Evolutionary conservation across 2,888 invertebrate genomes (phyloP).

Genomic region (Ophraella communa): DNA sequence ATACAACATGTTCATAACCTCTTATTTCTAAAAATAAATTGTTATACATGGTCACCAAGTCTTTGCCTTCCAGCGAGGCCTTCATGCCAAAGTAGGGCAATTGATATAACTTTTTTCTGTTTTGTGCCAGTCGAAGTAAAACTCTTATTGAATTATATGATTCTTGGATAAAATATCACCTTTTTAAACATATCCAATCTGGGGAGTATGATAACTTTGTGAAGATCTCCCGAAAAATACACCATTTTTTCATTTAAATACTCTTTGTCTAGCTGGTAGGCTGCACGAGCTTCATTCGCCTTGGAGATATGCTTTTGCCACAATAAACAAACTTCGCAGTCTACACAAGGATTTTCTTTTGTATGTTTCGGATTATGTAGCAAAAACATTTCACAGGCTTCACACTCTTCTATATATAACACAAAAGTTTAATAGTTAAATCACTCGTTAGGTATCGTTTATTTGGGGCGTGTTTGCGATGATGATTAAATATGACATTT

Average conservation of each 20-base stretch:
- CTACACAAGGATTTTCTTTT: too few species aligned
- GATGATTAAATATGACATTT: too few species aligned
- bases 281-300: not conserved
- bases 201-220: not conserved
- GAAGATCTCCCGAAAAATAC: not conserved
- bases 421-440: too few species aligned
- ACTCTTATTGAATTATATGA: not conserved
- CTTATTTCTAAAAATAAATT: conserved; percentile 3
- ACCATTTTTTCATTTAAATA: not conserved
- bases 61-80: conserved; percentile 2
- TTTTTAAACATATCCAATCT: conserved; percentile 6
- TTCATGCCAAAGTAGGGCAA: not conserved
- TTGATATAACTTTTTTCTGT: not conserved
- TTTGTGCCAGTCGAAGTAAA: not conserved
- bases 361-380: too few species aligned
- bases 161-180: not conserved
- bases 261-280: too few species aligned
- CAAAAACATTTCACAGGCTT: too few species aligned
- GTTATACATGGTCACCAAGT: not conserved
- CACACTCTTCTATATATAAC: too few species aligned
- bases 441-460: too few species aligned
- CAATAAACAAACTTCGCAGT: too few species aligned
- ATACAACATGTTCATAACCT: not conserved
- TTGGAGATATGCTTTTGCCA: not conserved
- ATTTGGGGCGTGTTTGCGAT: too few species aligned